Conservation (phyloP, 2,888 invertebrate genomes). For the Torymus tubicola region DNA sequence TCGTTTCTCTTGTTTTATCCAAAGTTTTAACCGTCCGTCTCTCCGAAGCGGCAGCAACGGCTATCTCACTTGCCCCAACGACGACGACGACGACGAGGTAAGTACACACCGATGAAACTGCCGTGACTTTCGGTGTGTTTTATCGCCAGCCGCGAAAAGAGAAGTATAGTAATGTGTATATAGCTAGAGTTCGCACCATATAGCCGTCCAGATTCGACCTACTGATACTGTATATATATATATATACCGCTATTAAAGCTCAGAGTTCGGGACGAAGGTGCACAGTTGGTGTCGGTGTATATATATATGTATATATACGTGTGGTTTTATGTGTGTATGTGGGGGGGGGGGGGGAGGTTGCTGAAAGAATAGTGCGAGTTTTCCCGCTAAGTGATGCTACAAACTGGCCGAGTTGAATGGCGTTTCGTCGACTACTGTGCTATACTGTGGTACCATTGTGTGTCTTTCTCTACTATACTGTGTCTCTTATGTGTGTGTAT, state of each 20-base stretch:
- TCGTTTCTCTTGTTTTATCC: too few relatives aligned
- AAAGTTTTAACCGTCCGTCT: slow-evolving; percentile 18
- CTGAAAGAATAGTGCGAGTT: not conserved
- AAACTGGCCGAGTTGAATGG: slow-evolving; percentile 6
- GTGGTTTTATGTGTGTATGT: too few relatives aligned
- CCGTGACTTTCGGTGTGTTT: slow-evolving; percentile 50
- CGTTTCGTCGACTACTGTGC: not conserved
- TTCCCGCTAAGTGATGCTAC: slow-evolving; percentile 9
- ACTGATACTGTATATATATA: too few relatives aligned
- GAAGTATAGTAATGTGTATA: not conserved
- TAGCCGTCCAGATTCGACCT: too few relatives aligned
- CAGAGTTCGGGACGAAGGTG: not conserved
- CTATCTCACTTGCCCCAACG: too few relatives aligned
- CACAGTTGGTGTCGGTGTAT: too few relatives aligned
- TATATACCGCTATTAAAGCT: slow-evolving; percentile 6
- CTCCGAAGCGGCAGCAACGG: not conserved
- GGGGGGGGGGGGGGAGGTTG: too few relatives aligned
- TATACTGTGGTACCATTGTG: too few relatives aligned
- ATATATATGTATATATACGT: too few relatives aligned
- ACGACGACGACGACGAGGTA: slow-evolving; percentile 16
- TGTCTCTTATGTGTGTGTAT: too few relatives aligned
- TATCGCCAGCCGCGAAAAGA: slow-evolving; percentile 15
- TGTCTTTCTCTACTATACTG: too few relatives aligned
- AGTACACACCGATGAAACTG: slow-evolving; percentile 39
- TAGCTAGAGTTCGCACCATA: too few relatives aligned